Evolutionary conservation across 2,797 vertebrate genomes (phyloP), one percentile per base, ranked within the genome.

Genomic region (Austrolebias charrua): DNA sequence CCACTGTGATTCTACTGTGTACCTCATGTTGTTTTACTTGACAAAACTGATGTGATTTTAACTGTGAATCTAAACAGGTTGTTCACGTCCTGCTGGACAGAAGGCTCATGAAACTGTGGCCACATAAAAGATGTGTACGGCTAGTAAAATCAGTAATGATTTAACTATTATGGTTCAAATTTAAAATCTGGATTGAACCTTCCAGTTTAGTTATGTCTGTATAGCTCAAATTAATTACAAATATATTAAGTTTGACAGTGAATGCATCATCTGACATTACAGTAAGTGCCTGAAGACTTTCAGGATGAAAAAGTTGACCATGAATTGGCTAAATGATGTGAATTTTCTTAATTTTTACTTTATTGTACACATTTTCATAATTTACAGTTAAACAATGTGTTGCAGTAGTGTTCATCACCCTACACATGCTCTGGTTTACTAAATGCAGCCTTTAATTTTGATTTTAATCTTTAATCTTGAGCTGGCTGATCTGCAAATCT

Each of bases 211-310:
- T 24, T 24, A 24, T 24, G 24, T 24, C 24, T 24, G n/a, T n/a
- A 24, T 3, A 24, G 24, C 3, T 24, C 24, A 24, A 24, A 24
- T 24, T 24, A 24, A n/a, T n/a, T 3, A 24, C 24, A 24, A 24
- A 24, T 24, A 3, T 24, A 24, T 24, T 7, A 4, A 35, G 35
- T 51, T 52, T 42, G 1, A 50, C 7, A 10, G 47, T 57, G n/a
- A 71, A 42, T 57, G 24, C 14, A 18, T 20, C 10, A 11, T 20
- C 10, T 38, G 35, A 40, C 10, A 10, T 19, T 33, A 50, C 40
- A 29, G n/a, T 1, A 67, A 77, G 79, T 79, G 71, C 73, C 73
- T 63, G n/a, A 44, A 29, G 5, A 42, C 38, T 38, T 14, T 3
- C 24, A 24, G 1, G 2, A 24, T 1, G 24, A 38, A 16, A 19